phyloP scores from a whole-genome alignment of 2,888 invertebrate genomes.

The Platycheirus albimanus region DNA sequence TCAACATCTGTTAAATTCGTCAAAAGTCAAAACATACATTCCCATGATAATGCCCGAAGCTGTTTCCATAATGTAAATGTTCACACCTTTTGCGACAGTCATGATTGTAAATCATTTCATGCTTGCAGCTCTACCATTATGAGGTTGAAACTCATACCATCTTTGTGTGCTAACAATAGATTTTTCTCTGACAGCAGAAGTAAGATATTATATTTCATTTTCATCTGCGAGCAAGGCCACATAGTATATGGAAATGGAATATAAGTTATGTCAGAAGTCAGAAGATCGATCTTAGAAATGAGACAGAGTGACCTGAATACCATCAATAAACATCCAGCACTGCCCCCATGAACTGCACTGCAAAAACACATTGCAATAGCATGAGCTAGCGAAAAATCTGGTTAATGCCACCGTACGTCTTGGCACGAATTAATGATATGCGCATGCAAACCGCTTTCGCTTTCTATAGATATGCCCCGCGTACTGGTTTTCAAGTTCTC shows the following conservation, averaged over 20 bases:
- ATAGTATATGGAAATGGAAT: not conserved
- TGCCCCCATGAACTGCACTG: conserved; percentile 40
- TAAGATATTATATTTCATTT: conserved; percentile 24
- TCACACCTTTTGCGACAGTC: conserved; percentile 40
- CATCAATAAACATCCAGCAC: conserved; percentile 42
- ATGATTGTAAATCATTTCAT: conserved; percentile 6
- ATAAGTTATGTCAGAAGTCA: conserved; percentile 40
- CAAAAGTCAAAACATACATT: conserved; percentile 15
- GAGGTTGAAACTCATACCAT: not conserved
- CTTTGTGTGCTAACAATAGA: conserved; percentile 24
- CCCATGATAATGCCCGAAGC: conserved; percentile 9
- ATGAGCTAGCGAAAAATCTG: conserved; percentile 14
- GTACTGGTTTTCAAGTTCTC: conserved; percentile 55
- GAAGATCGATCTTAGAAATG: conserved; percentile 55
- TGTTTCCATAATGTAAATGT: conserved; percentile 26
- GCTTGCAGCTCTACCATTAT: conserved; percentile 2
- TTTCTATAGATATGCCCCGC: conserved; percentile 21
- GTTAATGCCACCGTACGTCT: conserved; percentile 48
- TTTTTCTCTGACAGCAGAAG: not conserved
- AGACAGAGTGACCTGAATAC: conserved; percentile 68
- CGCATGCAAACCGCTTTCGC: conserved; percentile 55
- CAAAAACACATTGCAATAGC: conserved; percentile 7
- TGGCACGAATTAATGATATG: conserved; percentile 60
- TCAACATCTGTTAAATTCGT: conserved; percentile 37
- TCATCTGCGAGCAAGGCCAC: not conserved